Percentiles rank a stretch among this genome's conserved stretches.
Conservation (phyloP, 1,140 invertebrate genomes). For the Schlechtendalia chinensis region DNA sequence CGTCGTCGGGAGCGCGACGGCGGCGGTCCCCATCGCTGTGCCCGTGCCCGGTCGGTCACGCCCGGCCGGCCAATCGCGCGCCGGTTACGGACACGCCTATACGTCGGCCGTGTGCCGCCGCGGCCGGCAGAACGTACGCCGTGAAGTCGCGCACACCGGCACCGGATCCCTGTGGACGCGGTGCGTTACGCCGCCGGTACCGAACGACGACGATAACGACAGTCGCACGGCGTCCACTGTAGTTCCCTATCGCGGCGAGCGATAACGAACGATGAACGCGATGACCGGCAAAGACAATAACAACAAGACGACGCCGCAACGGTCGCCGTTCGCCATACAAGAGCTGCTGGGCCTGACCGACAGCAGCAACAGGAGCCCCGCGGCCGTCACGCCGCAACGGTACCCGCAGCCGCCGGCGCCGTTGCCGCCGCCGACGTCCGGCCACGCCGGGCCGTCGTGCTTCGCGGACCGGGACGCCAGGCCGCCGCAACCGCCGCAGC, state of each 20-base stretch:
- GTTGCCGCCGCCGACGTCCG: slow-evolving; percentile 55
- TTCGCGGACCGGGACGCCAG: slow-evolving; percentile 4
- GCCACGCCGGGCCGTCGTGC: slow-evolving; percentile 55
- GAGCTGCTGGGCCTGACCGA: slow-evolving; percentile 73
- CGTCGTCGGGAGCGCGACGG: slow-evolving; percentile 14
- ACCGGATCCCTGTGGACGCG: slow-evolving; percentile 41
- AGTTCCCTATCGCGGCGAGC: no score
- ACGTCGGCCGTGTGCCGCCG: neutral
- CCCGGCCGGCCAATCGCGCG: slow-evolving; percentile 33
- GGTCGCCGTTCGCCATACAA: slow-evolving; percentile 88
- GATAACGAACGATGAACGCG: slow-evolving; percentile 5
- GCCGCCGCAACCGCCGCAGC: slow-evolving; percentile 55
- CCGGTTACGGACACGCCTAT: slow-evolving; percentile 9
- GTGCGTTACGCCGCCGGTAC: slow-evolving; percentile 38
- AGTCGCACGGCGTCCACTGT: neutral
- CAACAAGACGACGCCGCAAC: slow-evolving; percentile 69
- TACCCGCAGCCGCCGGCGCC: slow-evolving; percentile 56
- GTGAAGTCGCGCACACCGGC: slow-evolving; percentile 21
- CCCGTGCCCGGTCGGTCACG: neutral
- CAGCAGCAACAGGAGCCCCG: slow-evolving; percentile 55
- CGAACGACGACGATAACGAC: neutral
- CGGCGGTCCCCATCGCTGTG: slow-evolving; percentile 42
- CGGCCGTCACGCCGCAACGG: slow-evolving; percentile 56
- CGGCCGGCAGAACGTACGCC: neutral
- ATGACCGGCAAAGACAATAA: slow-evolving; percentile 30